Conservation (phyloP, 2,888 invertebrate species). For the Omphaloscelis lunosa region DNA sequence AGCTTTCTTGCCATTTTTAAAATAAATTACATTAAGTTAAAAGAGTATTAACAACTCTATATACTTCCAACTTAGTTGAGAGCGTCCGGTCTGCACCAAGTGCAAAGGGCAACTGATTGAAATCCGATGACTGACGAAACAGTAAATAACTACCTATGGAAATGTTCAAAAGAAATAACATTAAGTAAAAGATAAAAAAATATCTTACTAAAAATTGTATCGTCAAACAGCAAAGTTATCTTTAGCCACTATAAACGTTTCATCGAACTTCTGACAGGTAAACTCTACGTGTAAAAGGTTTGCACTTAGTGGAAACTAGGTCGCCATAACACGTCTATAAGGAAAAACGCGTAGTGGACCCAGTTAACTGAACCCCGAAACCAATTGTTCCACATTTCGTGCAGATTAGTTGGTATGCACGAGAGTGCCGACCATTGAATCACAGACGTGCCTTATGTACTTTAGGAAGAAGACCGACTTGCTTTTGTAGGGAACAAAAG, state of each 20-base stretch:
- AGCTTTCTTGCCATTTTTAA: too few relatives aligned
- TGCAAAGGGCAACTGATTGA: too few relatives aligned
- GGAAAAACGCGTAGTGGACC: slow-evolving; percentile 61
- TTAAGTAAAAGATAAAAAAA: background rate
- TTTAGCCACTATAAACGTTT: slow-evolving; percentile 19
- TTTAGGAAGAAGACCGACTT: slow-evolving; percentile 37
- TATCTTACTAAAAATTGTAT: slow-evolving; percentile 3
- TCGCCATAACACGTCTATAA: slow-evolving; percentile 36
- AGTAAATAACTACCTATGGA: background rate
- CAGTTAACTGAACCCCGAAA: slow-evolving; percentile 52
- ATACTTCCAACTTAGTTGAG: too few relatives aligned
- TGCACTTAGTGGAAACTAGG: slow-evolving; percentile 57
- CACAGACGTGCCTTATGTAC: slow-evolving; percentile 67
- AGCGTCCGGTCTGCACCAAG: too few relatives aligned
- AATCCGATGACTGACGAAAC: too few relatives aligned
- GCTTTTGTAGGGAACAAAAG: slow-evolving; percentile 19
- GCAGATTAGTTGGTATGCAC: slow-evolving; percentile 75
- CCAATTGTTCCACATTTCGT: slow-evolving; percentile 71
- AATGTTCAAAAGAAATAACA: background rate
- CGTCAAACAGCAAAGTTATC: slow-evolving; percentile 23
- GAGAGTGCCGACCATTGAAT: slow-evolving; percentile 66
- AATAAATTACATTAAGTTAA: too few relatives aligned
- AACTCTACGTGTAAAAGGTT: slow-evolving; percentile 40
- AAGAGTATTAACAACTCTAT: too few relatives aligned
- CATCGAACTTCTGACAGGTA: slow-evolving; percentile 45